A percentile compares a stretch with the other conserved stretches of the same genome.
These are phyloP conservation scores for Enteromius fasciolatus DNA, from an alignment of 2,797 vertebrate genomes.

Conservation along the genomic window DNA sequence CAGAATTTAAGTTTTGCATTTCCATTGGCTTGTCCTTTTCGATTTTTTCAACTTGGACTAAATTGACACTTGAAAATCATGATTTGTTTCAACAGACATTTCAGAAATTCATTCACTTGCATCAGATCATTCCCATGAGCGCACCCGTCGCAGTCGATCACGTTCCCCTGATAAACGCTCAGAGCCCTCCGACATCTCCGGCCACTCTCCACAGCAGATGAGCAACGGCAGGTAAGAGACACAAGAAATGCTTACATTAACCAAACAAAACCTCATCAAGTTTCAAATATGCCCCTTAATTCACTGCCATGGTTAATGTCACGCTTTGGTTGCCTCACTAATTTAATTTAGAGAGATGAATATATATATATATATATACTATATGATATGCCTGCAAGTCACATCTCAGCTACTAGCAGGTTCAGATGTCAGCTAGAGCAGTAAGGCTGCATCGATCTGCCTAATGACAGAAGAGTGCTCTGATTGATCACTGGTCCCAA, in stretches of 20 bases:
- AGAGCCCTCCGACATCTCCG: constrained; percentile 88
- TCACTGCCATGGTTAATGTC: not conserved
- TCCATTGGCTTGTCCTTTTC: not conserved
- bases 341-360: not conserved
- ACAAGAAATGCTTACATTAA: not conserved
- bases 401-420: not conserved
- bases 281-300: not conserved
- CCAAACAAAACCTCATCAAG: not conserved
- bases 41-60: not conserved
- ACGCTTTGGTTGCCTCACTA: not conserved
- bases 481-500: constrained; percentile 16
- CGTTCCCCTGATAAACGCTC: constrained; percentile 91
- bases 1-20: not conserved
- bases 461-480: constrained; percentile 6
- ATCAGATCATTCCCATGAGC: constrained; percentile 96
- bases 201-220: constrained; percentile 92
- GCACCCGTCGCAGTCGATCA: constrained; percentile 83
- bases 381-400: not conserved
- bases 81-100: constrained; percentile 86
- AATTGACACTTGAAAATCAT: not conserved
- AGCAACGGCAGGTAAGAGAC: constrained; percentile 91
- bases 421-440: constrained; percentile 9
- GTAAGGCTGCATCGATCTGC: constrained; percentile 52
- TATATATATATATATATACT: too few relatives aligned
- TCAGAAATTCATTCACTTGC: constrained; percentile 98